phyloP scores from a whole-genome alignment of 2,888 invertebrate genomes.

The Ceraclea dissimilis region DNA sequence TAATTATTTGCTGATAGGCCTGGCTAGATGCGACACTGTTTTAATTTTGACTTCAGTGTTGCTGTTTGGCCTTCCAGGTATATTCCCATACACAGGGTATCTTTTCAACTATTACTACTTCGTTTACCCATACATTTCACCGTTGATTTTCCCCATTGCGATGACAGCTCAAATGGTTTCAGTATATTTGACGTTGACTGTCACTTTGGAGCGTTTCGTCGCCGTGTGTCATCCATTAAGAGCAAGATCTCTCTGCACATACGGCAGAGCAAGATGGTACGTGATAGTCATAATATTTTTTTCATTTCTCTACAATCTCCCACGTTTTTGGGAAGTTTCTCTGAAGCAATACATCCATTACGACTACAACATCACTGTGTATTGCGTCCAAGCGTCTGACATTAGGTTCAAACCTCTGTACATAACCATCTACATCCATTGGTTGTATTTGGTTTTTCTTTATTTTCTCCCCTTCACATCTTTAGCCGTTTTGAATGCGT shows the following conservation, averaged over 20 bases:
- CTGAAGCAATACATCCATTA: constrained; percentile 36
- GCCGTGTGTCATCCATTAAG: constrained; percentile 86
- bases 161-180: constrained; percentile 88
- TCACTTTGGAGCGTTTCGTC: constrained; percentile 89
- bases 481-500: constrained; percentile 81
- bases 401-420: constrained; percentile 66
- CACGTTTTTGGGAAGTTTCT: constrained; percentile 67
- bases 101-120: constrained; percentile 72
- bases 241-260: constrained; percentile 86
- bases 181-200: constrained; percentile 83
- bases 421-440: constrained; percentile 83
- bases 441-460: constrained; percentile 91
- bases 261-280: constrained; percentile 76
- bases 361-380: constrained; percentile 53
- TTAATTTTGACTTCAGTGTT: constrained; percentile 79
- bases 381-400: constrained; percentile 62
- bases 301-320: constrained; percentile 78
- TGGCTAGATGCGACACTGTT: constrained; percentile 89
- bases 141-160: constrained; percentile 74
- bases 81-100: constrained; percentile 73
- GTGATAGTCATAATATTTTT: constrained; percentile 74
- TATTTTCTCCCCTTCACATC: constrained; percentile 87
- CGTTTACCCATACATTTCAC: constrained; percentile 74
- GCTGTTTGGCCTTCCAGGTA: constrained; percentile 80
- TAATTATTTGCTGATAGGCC: constrained; percentile 86